phyloP scores from a whole-genome alignment of 1,140 invertebrate genomes.

The Drosophila sucinea region DNA sequence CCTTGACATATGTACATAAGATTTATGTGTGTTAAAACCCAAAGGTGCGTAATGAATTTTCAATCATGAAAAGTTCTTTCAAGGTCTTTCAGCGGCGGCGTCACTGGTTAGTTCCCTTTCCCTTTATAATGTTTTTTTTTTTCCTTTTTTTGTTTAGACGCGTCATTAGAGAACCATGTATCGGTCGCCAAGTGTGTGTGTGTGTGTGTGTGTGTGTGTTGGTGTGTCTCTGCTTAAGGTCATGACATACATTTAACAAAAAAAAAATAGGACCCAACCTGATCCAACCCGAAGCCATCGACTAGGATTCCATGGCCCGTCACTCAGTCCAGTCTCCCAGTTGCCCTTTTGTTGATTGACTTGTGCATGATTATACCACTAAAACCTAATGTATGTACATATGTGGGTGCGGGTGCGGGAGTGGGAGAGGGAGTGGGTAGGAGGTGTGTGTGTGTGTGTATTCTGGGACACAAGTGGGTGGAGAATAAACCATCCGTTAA shows the following conservation, averaged over 20 bases:
- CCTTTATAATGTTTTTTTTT: background rate
- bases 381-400: slow-evolving; percentile 27
- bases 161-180: slow-evolving; percentile 2
- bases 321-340: slow-evolving; percentile 26
- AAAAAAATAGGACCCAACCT: slow-evolving; percentile 4
- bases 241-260: slow-evolving; percentile 60
- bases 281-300: background rate
- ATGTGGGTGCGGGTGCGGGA: background rate
- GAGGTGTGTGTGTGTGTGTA: background rate
- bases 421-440: background rate
- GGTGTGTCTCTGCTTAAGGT: slow-evolving; percentile 25
- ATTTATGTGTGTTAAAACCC: slow-evolving; percentile 13
- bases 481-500: background rate
- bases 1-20: slow-evolving; percentile 16
- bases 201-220: slow-evolving; percentile 3
- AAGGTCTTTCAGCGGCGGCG: background rate
- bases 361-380: slow-evolving; percentile 50
- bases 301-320: background rate
- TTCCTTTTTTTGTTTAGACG: slow-evolving; percentile 20
- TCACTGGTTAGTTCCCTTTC: background rate
- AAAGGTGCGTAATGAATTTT: slow-evolving; percentile 14
- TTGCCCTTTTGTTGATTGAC: slow-evolving; percentile 44
- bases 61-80: slow-evolving; percentile 12
- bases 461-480: background rate
- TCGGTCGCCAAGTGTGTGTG: slow-evolving; percentile 18